Evolutionary conservation across 2,888 invertebrate genomes (phyloP).

Genomic region (Acholoe squamosa): DNA sequence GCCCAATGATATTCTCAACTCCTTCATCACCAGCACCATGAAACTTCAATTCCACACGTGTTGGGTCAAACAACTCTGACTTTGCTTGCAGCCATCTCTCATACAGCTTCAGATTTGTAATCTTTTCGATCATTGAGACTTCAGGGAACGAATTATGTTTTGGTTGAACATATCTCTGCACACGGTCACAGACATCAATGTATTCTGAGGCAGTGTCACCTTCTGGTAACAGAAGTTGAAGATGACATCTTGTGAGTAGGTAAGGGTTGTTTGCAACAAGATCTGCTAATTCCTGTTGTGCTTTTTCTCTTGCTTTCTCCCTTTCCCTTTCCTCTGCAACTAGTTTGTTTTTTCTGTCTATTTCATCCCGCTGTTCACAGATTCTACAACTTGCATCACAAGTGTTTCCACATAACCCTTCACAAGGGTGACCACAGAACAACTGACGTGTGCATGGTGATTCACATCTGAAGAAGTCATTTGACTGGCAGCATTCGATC

Average conservation of each 20-base stretch:
- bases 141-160: conserved; percentile 67
- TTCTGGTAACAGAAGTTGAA: conserved; percentile 45
- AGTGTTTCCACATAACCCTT: conserved; percentile 54
- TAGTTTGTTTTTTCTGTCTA: neutral
- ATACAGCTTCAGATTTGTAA: conserved; percentile 59
- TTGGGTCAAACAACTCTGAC: conserved; percentile 56
- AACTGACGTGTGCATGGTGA: conserved; percentile 56
- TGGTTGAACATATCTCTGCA: conserved; percentile 66
- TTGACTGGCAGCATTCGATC: conserved; percentile 47
- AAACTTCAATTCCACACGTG: conserved; percentile 65
- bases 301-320: conserved; percentile 21
- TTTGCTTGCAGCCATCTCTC: conserved; percentile 47
- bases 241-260: neutral
- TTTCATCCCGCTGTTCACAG: conserved; percentile 51
- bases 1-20: conserved; percentile 61
- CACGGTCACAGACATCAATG: conserved; percentile 63
- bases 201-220: conserved; percentile 68
- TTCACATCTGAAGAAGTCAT: conserved; percentile 32
- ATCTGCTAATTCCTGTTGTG: neutral
- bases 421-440: conserved; percentile 65
- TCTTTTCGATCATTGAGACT: conserved; percentile 66
- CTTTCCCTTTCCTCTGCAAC: conserved; percentile 9
- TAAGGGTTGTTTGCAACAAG: neutral
- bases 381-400: conserved; percentile 49
- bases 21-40: conserved; percentile 66